phyloP scores from a whole-genome alignment of 2,888 invertebrate species.

The Oeneis ivallda region DNA sequence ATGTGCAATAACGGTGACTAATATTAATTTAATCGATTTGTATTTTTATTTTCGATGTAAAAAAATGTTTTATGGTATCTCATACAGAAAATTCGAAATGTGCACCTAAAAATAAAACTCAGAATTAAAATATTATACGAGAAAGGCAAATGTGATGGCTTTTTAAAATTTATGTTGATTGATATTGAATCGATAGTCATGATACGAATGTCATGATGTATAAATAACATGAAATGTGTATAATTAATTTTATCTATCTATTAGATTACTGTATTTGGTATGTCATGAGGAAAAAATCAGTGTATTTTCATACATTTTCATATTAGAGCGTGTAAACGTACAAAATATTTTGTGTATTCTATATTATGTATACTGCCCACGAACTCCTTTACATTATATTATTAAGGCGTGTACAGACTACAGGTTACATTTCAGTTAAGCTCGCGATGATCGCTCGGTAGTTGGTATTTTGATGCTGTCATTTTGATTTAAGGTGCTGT shows the following conservation, averaged over 20 bases:
- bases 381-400: neutral
- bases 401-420: no score
- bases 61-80: neutral
- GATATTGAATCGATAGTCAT: neutral
- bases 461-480: no score
- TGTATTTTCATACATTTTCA: conserved; percentile 13
- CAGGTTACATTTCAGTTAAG: no score
- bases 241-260: neutral
- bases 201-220: neutral
- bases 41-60: neutral
- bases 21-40: neutral
- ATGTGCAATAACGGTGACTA: conserved; percentile 1
- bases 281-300: neutral
- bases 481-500: no score
- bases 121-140: no score
- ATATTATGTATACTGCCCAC: neutral
- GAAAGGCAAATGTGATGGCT: no score
- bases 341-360: conserved; percentile 8
- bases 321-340: conserved; percentile 13
- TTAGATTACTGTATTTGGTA: neutral
- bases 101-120: no score
- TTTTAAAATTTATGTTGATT: no score
- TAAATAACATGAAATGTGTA: neutral
- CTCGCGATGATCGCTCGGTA: no score
- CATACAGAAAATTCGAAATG: no score